A percentile compares a stretch with the other conserved stretches of the same genome.
Evolutionary conservation across 2,113 vertebrate species (phyloP).

Genomic region (Lanius collurio): DNA sequence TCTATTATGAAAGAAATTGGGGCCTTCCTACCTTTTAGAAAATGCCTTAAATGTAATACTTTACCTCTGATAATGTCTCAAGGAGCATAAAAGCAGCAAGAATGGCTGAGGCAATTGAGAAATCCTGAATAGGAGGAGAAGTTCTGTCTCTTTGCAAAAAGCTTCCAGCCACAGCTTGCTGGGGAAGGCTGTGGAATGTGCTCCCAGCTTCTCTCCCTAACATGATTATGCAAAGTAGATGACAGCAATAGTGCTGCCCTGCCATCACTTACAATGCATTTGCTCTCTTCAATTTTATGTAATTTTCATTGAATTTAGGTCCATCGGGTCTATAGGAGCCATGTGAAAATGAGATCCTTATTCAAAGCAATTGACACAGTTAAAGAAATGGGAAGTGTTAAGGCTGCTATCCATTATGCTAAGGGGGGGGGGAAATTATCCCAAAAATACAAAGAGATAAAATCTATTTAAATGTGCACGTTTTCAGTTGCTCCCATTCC

Average conservation of each 20-base stretch:
- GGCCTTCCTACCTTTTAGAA: neutral
- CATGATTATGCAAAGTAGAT: slow-evolving; percentile 11
- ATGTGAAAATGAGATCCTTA: slow-evolving; percentile 14
- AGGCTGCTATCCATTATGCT: neutral
- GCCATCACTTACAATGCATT: slow-evolving; percentile 5
- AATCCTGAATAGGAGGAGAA: neutral
- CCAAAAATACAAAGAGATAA: neutral
- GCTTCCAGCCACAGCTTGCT: neutral
- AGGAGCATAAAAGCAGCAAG: neutral
- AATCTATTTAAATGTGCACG: neutral
- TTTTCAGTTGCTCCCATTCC: neutral
- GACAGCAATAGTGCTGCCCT: neutral
- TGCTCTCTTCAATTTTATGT: slow-evolving; percentile 23
- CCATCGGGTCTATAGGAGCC: neutral
- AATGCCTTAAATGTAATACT: neutral
- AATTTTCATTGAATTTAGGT: slow-evolving; percentile 27
- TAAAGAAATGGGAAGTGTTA: neutral
- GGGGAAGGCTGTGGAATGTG: slow-evolving; percentile 12
- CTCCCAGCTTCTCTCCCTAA: neutral
- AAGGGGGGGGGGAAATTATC: neutral
- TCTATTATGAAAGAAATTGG: neutral
- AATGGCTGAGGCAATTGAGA: slow-evolving; percentile 15
- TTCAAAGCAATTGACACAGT: neutral
- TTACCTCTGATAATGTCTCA: neutral
- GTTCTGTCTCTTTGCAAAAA: neutral